Percentiles rank a stretch among this genome's conserved stretches.
Conservation (phyloP, 2,113 vertebrate genomes). For the Psephotus haematonotus region DNA sequence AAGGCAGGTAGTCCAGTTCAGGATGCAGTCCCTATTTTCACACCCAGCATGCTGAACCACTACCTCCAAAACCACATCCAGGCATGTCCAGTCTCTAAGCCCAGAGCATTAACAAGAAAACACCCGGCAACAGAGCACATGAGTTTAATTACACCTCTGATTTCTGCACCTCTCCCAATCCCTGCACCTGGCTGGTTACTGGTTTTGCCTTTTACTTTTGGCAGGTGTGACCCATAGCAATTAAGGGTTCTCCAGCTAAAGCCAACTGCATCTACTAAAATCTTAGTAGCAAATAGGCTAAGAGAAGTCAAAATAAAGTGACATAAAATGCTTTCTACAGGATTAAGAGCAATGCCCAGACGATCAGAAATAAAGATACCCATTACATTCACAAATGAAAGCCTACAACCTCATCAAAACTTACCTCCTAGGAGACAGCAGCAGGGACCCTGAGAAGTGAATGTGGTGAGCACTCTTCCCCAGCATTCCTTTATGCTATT, state of each 20-base stretch:
- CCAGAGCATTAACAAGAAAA: not conserved
- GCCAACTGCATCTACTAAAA: not conserved
- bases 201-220: not conserved
- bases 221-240: not conserved
- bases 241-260: not conserved
- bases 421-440: not conserved
- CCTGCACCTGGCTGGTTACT: not conserved
- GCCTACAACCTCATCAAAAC: not conserved
- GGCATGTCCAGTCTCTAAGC: not conserved
- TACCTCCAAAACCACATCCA: fast-evolving
- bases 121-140: not conserved
- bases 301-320: not conserved
- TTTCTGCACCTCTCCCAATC: not conserved
- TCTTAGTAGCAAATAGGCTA: not conserved
- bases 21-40: not conserved
- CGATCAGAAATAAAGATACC: too few species aligned
- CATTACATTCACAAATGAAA: not conserved
- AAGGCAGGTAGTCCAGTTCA: not conserved
- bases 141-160: not conserved
- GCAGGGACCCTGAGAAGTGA: not conserved
- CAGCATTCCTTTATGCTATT: fast-evolving
- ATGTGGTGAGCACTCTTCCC: fast-evolving
- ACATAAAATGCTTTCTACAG: not conserved
- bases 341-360: not conserved
- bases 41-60: not conserved